Evolutionary conservation across 2,113 vertebrate genomes (phyloP), one percentile per base, ranked within the genome.

Genomic region (Spheniscus mendiculus): DNA sequence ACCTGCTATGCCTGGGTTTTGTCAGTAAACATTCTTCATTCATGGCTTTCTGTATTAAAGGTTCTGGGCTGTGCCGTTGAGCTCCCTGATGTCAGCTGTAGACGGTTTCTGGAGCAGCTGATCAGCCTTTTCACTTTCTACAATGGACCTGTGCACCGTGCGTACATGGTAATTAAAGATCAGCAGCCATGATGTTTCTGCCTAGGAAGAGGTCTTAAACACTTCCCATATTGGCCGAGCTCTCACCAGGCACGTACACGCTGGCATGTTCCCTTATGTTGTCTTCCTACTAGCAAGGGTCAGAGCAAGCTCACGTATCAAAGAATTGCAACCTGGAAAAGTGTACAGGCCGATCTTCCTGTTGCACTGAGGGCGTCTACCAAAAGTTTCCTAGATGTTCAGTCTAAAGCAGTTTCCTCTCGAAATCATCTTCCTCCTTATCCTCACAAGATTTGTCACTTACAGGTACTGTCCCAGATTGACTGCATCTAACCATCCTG

Each of bases 51-150:
- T 81, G 22, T 5, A 5, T 66, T 26, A 3, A 93, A 99, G 99
- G 99, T 98, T 7, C 98, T 99, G 91, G 99, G 99, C 86, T 99
- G 99, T 96, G 97, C 98, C 0, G 74, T 97, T 11, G 99, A 99
- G 16, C 97, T 99, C 82, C 98, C 99, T 3, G 99, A 99, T 21
- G n/a, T 98, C 93, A 99, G 99, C 89, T 98, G 99, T 59, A 97
- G 86, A 29, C 97, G 96, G n/a, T 98, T 99, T 30, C 98, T 99
- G 96, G 98, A 99, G 82, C 99, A 99, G 94, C 97, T 99, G 10
- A 98, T 99, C 13, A 97, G 98, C 72, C 98, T 99, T 72, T 99
- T 99, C 87, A 97, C 97, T 77, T 99, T 99, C 98, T 99, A 99
- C 98, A 98, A 99, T 0, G 99, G 99, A 8, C 98, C 99, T 0